These are phyloP conservation scores for Sepioteuthis lessoniana DNA, from an alignment of 2,888 invertebrate species.

Conservation along the genomic window DNA sequence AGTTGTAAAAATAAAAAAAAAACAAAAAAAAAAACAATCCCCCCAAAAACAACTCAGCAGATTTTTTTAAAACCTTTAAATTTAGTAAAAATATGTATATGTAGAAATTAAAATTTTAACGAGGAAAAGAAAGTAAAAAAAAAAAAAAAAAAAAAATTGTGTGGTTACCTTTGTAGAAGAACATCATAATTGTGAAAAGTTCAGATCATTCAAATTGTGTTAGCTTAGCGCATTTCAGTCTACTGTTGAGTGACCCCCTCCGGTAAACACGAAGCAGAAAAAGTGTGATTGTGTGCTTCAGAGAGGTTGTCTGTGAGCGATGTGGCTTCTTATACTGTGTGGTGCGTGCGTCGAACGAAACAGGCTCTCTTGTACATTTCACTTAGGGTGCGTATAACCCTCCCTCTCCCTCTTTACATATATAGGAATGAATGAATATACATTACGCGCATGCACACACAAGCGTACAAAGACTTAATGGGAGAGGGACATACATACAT, in stretches of 20 bases:
- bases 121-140: too few species aligned
- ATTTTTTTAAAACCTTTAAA: background rate
- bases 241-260: conserved; percentile 33
- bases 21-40: too few species aligned
- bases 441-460: background rate
- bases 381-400: background rate
- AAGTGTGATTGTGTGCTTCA: background rate
- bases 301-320: background rate
- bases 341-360: background rate
- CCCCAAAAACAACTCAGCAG: background rate
- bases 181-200: background rate
- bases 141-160: background rate
- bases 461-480: background rate
- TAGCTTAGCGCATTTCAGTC: background rate
- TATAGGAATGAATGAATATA: conserved; percentile 3
- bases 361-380: background rate
- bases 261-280: conserved; percentile 11
- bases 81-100: background rate
- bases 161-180: background rate
- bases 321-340: background rate
- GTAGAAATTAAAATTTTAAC: background rate
- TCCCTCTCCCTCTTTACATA: too few species aligned
- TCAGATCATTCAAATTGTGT: conserved; percentile 4
- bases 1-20: too few species aligned
- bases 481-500: background rate